A percentile compares a stretch with the other conserved stretches of the same genome.
Conservation (phyloP, 2,113 vertebrate species). For the Chiloscyllium plagiosum region DNA sequence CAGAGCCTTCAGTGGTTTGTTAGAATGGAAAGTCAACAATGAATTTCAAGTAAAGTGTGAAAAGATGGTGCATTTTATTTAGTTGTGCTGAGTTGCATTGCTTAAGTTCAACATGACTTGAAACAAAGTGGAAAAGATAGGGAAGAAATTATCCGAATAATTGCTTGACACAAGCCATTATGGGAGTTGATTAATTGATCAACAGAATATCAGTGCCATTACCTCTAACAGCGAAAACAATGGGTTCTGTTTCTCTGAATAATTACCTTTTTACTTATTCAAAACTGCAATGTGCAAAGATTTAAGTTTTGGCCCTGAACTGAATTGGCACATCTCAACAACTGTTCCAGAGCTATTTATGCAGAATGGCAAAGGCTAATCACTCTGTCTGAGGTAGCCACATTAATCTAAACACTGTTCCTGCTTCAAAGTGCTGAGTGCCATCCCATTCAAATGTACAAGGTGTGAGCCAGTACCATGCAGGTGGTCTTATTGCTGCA, state of each 20-base stretch:
- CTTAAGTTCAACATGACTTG: not conserved
- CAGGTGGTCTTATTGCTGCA: slow-evolving; percentile 83
- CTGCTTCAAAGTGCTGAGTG: slow-evolving; percentile 50
- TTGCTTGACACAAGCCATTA: slow-evolving; percentile 17
- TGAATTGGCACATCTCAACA: slow-evolving; percentile 59
- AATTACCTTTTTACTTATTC: slow-evolving; percentile 34
- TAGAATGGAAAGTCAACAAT: not conserved
- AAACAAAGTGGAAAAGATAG: not conserved
- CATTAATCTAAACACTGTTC: slow-evolving; percentile 54
- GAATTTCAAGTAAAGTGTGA: not conserved
- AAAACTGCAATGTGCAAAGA: slow-evolving; percentile 7
- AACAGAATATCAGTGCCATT: not conserved
- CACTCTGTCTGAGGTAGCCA: slow-evolving; percentile 50
- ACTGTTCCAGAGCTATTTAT: slow-evolving; percentile 49
- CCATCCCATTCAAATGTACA: slow-evolving; percentile 50
- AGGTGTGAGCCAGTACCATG: slow-evolving; percentile 58
- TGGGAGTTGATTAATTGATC: slow-evolving; percentile 14
- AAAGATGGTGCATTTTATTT: not conserved
- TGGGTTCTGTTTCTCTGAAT: not conserved
- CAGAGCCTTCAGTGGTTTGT: not conserved
- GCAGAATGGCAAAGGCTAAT: slow-evolving; percentile 59
- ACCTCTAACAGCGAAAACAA: not conserved
- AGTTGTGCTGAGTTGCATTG: not conserved
- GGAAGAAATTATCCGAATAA: slow-evolving; percentile 18
- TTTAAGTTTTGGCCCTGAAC: slow-evolving; percentile 41